These are phyloP conservation scores for Acanthoscelides obtectus DNA, from an alignment of 2,888 invertebrate genomes.

Conservation along the genomic window DNA sequence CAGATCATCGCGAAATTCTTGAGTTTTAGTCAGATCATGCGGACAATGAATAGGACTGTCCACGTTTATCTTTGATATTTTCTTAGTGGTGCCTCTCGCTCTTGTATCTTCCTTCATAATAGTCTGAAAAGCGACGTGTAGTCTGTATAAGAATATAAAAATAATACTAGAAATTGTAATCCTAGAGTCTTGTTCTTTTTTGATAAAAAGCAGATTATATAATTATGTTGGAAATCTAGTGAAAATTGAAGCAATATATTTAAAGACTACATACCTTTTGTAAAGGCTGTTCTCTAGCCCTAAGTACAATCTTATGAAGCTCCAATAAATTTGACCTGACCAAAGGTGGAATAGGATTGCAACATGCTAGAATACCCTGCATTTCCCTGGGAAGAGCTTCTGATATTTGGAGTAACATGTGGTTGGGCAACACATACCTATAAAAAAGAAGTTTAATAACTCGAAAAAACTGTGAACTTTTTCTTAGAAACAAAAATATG, in stretches of 20 bases:
- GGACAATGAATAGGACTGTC: slow-evolving; percentile 57
- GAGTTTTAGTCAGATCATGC: slow-evolving; percentile 55
- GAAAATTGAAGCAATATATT: not conserved
- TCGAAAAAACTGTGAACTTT: not conserved
- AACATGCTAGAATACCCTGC: slow-evolving; percentile 89
- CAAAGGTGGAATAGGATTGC: slow-evolving; percentile 85
- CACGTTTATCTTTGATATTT: slow-evolving; percentile 46
- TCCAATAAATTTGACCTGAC: slow-evolving; percentile 53
- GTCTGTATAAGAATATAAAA: slow-evolving; percentile 12
- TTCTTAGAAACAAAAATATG: not conserved
- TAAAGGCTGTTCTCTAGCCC: slow-evolving; percentile 65
- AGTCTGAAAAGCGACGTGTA: slow-evolving; percentile 39
- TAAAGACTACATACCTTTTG: slow-evolving; percentile 47
- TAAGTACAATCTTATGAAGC: slow-evolving; percentile 63
- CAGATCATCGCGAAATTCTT: slow-evolving; percentile 54
- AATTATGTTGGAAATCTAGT: too few relatives aligned
- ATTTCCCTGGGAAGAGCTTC: slow-evolving; percentile 85
- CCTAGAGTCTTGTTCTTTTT: too few relatives aligned
- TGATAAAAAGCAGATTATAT: not conserved
- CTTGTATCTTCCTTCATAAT: slow-evolving; percentile 47
- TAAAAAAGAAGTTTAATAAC: slow-evolving; percentile 21
- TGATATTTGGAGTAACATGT: slow-evolving; percentile 88
- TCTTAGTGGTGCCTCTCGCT: slow-evolving; percentile 38
- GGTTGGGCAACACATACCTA: slow-evolving; percentile 90
- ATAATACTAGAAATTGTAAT: slow-evolving; percentile 5